A percentile compares a stretch with the other conserved stretches of the same genome.
phyloP scores from a whole-genome alignment of 2,797 vertebrate species.

The Sylvia borin region DNA sequence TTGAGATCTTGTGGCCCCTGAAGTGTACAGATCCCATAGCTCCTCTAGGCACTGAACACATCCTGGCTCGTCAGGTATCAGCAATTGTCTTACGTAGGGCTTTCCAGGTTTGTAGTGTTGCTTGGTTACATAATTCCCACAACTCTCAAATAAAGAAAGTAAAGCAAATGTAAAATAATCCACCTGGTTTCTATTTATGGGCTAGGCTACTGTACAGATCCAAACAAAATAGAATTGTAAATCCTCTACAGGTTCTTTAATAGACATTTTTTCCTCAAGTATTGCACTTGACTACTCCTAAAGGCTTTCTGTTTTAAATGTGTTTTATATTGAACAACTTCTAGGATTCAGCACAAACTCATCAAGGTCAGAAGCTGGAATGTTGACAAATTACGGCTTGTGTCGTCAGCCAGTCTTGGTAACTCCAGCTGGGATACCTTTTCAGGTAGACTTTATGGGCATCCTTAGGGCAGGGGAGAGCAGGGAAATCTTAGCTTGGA shows the following conservation, averaged over 20 bases:
- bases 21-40: neutral
- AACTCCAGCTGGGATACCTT: neutral
- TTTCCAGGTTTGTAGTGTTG: constrained; percentile 58
- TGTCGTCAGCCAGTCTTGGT: neutral
- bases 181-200: neutral
- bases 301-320: neutral
- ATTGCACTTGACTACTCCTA: neutral
- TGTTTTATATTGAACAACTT: neutral
- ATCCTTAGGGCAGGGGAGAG: neutral
- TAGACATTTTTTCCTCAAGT: neutral
- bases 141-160: constrained; percentile 57
- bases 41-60: neutral
- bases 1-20: neutral
- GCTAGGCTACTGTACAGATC: neutral
- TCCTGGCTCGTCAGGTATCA: constrained; percentile 51
- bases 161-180: constrained; percentile 13
- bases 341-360: neutral
- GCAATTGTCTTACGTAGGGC: constrained; percentile 52
- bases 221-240: constrained; percentile 46
- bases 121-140: constrained; percentile 62
- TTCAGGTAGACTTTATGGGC: neutral
- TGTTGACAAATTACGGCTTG: neutral
- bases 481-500: neutral
- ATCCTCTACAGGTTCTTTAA: neutral
- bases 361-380: neutral